phyloP scores from a whole-genome alignment of 2,888 invertebrate genomes.

The Caenorhabditis doughertyi region DNA sequence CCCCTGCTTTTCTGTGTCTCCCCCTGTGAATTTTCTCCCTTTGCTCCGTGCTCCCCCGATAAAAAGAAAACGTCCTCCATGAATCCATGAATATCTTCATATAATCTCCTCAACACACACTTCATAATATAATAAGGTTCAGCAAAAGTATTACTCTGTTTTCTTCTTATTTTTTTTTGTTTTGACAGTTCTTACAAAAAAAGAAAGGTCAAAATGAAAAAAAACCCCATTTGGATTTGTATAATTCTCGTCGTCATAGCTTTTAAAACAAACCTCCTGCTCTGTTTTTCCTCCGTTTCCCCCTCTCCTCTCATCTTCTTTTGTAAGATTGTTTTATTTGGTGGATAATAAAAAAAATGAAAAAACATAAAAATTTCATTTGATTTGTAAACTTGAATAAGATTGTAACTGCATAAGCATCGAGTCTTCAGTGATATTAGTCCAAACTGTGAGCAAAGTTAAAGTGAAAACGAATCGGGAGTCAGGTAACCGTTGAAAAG shows the following conservation, averaged over 20 bases:
- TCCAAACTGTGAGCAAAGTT: too few species aligned
- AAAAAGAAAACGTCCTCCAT: background rate
- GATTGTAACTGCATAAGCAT: too few species aligned
- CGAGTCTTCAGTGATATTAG: too few species aligned
- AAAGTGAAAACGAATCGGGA: too few species aligned
- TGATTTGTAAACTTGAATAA: too few species aligned
- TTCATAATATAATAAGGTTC: conserved; percentile 55
- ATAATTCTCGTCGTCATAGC: conserved; percentile 33
- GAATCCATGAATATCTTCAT: conserved; percentile 30
- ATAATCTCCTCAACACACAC: conserved; percentile 38
- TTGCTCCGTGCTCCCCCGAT: background rate
- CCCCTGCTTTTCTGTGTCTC: conserved; percentile 19
- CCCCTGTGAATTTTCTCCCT: conserved; percentile 53
- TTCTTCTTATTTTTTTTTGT: background rate
- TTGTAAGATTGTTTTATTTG: conserved; percentile 13
- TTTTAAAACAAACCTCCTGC: conserved; percentile 38
- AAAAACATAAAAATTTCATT: too few species aligned
- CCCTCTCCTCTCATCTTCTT: conserved; percentile 17
- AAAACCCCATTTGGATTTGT: conserved; percentile 17
- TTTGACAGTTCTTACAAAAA: too few species aligned
- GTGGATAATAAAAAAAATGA: conserved; percentile 57
- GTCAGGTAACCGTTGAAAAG: too few species aligned
- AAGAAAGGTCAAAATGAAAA: background rate
- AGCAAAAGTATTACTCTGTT: conserved; percentile 45
- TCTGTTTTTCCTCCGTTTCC: conserved; percentile 33